Evolutionary conservation across 2,113 vertebrate genomes (phyloP).

Genomic region (Mastomys natalensis): DNA sequence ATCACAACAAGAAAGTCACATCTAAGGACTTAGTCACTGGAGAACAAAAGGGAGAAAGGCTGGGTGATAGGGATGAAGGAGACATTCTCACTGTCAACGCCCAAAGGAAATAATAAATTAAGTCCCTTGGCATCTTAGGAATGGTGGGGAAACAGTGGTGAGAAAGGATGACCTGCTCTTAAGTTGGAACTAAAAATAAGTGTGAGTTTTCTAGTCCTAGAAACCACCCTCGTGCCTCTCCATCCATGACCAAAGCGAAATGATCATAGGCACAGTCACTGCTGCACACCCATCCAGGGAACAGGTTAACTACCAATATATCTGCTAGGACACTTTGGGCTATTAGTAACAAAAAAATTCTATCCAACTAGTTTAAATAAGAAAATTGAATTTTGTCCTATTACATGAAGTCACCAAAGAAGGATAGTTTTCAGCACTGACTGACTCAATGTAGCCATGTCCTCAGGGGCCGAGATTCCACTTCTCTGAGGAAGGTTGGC

Average conservation of each 20-base stretch:
- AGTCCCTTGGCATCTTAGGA: neutral
- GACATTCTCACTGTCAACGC: neutral
- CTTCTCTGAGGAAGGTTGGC: neutral
- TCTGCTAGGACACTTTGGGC: neutral
- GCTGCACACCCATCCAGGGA: neutral
- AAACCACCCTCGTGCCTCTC: neutral
- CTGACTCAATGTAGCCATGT: neutral
- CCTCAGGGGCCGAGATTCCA: neutral
- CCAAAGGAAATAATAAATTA: neutral
- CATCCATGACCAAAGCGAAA: neutral
- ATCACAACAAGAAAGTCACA: neutral
- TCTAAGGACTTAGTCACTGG: constrained; percentile 3
- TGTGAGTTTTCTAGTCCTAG: constrained; percentile 10
- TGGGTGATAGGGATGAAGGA: fast-evolving
- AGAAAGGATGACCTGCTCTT: neutral
- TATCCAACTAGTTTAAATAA: constrained; percentile 20
- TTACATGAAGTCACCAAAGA: neutral
- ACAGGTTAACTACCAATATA: neutral
- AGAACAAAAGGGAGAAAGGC: neutral
- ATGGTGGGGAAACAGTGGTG: neutral
- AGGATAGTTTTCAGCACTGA: constrained; percentile 16
- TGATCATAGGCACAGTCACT: neutral
- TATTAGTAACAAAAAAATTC: constrained; percentile 7
- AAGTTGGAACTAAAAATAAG: neutral
- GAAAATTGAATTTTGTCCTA: constrained; percentile 38